Evolutionary conservation across 2,113 vertebrate species (phyloP), one percentile per base, ranked within the genome.

Genomic region (Sapayoa aenigma): DNA sequence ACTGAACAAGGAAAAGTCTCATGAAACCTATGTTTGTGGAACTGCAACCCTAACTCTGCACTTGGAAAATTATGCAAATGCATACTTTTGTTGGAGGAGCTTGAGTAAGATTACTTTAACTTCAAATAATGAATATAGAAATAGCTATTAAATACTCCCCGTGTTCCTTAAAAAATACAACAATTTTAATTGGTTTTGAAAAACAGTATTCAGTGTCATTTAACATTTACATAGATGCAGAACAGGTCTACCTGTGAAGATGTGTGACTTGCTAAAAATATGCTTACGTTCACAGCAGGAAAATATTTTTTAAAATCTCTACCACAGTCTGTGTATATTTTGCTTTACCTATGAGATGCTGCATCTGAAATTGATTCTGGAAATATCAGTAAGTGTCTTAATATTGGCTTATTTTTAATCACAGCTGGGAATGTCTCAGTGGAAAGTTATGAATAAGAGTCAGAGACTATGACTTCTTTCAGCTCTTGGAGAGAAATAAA

Each of bases 391-490:
- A 92, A 71, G 35, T 88, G 83, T 88, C 59, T 71, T 93, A 92
- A 84, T 89, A 81, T 47, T 93, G 72, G 39, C 86, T 67, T 94
- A 77, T 93, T 95, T 95, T 94, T 92, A 95, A 77, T 90, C 89
- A 90, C 89, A 93, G 76, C 89, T 95, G 65, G 86, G 55, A 97
- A 83, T 58, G 33, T 72, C 73, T 93, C 92, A 89, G 55, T 92
- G 76, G 80, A 94, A 93, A 94, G 68, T 93, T 90, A 90, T 23
- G 68, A 88, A 42, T 85, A 93, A 50, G 76, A 89, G 30, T 90
- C 83, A 89, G 56, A 92, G 66, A 94, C 89, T 86, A 14, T 94
- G 89, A 62, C 62, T 95, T 87, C 95, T 89, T 95, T 95, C 93
- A 95, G 81, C 23, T 91, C 49, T 82, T 52, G 37, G 31, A 67